Base-by-base conservation (phyloP, 2,888 invertebrate genomes). In the Noctuana brunneofusca region DNA sequence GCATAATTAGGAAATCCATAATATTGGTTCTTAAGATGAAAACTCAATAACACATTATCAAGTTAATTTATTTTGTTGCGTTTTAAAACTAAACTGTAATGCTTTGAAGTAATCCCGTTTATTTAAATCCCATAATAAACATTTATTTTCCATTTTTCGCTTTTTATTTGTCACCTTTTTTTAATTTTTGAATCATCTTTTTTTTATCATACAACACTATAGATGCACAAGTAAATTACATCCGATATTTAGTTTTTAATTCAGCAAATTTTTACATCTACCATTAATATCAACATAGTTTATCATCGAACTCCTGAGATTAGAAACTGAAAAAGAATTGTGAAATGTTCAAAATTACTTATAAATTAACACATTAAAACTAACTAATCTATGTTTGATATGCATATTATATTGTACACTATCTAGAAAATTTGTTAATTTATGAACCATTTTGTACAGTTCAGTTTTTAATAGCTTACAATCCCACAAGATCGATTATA, bases 41-140 rank as follows among this genome's bases (percentile, higher is more conserved):
- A 41, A 41, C 16, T 16, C 16, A 9, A 9, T 16, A 16, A 41
- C 16, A 41, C 16, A 16, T 38, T 38, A 38, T n/a, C n/a, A n/a
- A n/a, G n/a, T n/a, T n/a, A n/a, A n/a, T 38, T 38, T 14, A 38
- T 56, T 66, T 65, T 58, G 52, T 58, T 69, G 64, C 66, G 20
- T 59, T 41, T 41, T 56, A 49, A 60, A 69, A 70, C 68, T 67
- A 66, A 68, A 71, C 63, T 78, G 72, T 81, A 75, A 78, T 71
- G 79, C 80, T 82, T 83, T 75, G 68, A 18, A 78, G 74, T 80
- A 79, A 79, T 75, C 75, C 76, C 65, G 71, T 82, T 86, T 81
- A 86, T 85, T 86, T 85, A 84, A 79, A 66, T 74, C 76, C 78
- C 66, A 75, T 78, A 89, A 88, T 88, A 89, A 89, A 88, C 75